Percentiles rank a stretch among this genome's conserved stretches.
These are phyloP conservation scores for Biston betularia DNA, from an alignment of 2,888 invertebrate species.

Conservation along the genomic window DNA sequence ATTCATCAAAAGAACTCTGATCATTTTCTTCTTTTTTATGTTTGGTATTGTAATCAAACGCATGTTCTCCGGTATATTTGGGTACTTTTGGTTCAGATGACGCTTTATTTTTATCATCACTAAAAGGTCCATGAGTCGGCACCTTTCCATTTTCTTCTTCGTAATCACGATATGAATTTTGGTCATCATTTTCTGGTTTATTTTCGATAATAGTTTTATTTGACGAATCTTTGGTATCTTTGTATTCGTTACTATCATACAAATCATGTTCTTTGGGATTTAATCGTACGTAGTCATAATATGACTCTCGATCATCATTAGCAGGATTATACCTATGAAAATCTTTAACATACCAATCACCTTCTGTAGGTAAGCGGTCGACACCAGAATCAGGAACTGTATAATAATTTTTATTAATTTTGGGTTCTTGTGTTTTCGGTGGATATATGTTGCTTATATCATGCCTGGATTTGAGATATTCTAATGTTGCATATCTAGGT, in stretches of 20 bases:
- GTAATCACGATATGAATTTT: slow-evolving; percentile 7
- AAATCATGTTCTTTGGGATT: slow-evolving; percentile 26
- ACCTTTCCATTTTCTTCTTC: slow-evolving; percentile 5
- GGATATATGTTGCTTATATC: slow-evolving; percentile 48
- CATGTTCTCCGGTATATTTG: background rate
- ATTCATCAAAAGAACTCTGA: background rate
- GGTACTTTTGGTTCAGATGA: slow-evolving; percentile 3
- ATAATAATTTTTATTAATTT: slow-evolving; percentile 23
- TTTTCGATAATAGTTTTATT: slow-evolving; percentile 10
- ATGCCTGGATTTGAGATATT: slow-evolving; percentile 49
- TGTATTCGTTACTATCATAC: slow-evolving; percentile 14
- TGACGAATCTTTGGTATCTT: slow-evolving; percentile 24
- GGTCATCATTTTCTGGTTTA: slow-evolving; percentile 10
- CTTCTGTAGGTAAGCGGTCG: slow-evolving; percentile 33
- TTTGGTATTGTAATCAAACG: slow-evolving; percentile 8
- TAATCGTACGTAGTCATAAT: slow-evolving; percentile 31
- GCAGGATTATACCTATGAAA: slow-evolving; percentile 42
- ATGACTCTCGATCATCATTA: slow-evolving; percentile 39
- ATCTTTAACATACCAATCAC: slow-evolving; percentile 44
- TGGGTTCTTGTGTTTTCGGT: slow-evolving; percentile 25
- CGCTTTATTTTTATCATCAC: slow-evolving; percentile 11
- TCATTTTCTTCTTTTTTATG: slow-evolving; percentile 1
- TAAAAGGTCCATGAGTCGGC: background rate
- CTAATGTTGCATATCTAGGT: slow-evolving; percentile 47
- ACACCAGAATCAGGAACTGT: slow-evolving; percentile 30